Conservation (phyloP, 2,888 invertebrate genomes). For the Panopea generosa region DNA sequence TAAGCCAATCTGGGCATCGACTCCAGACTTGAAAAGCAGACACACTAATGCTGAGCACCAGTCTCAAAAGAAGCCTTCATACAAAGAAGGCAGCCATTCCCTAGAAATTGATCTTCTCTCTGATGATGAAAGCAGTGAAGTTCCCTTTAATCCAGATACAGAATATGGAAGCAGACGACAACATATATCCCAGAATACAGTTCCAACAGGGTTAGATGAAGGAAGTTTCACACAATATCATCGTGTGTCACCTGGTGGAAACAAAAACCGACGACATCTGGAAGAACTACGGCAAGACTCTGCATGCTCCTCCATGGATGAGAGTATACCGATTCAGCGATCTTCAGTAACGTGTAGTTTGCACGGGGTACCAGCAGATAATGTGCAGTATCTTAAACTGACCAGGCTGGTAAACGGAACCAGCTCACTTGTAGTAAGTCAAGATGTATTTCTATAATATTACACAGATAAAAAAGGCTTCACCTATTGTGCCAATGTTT, state of each 20-base stretch:
- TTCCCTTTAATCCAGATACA: too few species aligned
- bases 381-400: conserved; percentile 73
- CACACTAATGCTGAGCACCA: background rate
- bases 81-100: too few species aligned
- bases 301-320: conserved; percentile 35
- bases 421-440: conserved; percentile 66
- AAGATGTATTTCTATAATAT: background rate
- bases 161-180: too few species aligned
- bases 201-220: background rate
- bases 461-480: too few species aligned
- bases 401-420: conserved; percentile 74
- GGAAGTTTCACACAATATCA: background rate
- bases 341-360: conserved; percentile 30
- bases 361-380: conserved; percentile 44
- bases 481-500: too few species aligned
- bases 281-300: conserved; percentile 13
- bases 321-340: conserved; percentile 17
- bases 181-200: too few species aligned
- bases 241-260: background rate
- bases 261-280: conserved; percentile 4
- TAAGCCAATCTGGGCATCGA: conserved; percentile 46
- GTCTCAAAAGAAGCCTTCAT: too few species aligned
- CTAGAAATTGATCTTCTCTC: too few species aligned
- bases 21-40: conserved; percentile 41
- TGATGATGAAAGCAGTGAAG: too few species aligned